A percentile compares a stretch with the other conserved stretches of the same genome.
These are phyloP conservation scores for Lasioglossum zephyrum DNA, from an alignment of 2,888 invertebrate genomes.

Conservation along the genomic window DNA sequence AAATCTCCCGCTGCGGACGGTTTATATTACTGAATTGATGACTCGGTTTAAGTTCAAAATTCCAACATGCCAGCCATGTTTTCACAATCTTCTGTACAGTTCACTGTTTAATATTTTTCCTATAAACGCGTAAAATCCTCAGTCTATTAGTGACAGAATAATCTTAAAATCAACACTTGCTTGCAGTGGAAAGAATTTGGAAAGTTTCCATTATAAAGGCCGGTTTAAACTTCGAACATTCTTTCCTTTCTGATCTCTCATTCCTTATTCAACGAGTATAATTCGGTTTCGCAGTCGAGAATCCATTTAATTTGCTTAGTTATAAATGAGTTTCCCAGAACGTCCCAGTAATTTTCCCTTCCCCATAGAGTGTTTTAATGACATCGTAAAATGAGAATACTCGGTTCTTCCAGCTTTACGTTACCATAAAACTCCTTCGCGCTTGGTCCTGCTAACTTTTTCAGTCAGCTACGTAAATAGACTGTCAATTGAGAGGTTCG, in stretches of 20 bases:
- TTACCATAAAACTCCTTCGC: slow-evolving; percentile 13
- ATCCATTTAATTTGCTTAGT: slow-evolving; percentile 24
- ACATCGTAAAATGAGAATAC: slow-evolving; percentile 36
- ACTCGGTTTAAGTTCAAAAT: neutral
- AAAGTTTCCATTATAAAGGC: neutral
- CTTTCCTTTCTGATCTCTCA: neutral
- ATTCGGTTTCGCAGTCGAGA: slow-evolving; percentile 9
- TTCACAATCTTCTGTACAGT: neutral
- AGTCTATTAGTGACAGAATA: neutral
- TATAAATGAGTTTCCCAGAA: slow-evolving; percentile 32
- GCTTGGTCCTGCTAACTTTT: neutral
- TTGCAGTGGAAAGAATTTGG: neutral
- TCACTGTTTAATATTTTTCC: neutral
- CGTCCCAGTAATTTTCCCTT: slow-evolving; percentile 23
- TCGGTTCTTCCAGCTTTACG: neutral
- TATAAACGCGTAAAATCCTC: neutral
- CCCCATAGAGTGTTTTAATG: slow-evolving; percentile 32
- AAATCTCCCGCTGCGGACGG: neutral
- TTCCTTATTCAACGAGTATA: slow-evolving; percentile 7
- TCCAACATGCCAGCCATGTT: neutral
- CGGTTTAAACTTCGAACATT: neutral
- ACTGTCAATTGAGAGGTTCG: neutral
- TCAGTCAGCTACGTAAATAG: neutral
- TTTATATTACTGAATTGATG: neutral
- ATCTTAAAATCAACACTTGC: neutral